Evolutionary conservation across 2,113 vertebrate species (phyloP).

Genomic region (Ailurus styani): DNA sequence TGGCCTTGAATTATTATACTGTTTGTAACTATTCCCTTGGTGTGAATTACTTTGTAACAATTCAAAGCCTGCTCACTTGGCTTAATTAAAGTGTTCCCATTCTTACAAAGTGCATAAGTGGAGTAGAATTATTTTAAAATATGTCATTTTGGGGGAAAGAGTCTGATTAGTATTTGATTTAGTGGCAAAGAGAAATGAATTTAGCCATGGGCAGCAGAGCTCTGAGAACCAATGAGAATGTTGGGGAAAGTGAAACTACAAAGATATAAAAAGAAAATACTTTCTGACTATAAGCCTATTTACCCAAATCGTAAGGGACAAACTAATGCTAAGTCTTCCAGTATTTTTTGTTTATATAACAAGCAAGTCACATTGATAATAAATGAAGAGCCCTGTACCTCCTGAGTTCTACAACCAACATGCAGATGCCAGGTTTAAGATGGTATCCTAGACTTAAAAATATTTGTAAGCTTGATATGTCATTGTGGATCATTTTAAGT

Average conservation of each 20-base stretch:
- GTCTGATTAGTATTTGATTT: constrained; percentile 67
- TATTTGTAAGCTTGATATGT: not conserved
- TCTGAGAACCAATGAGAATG: not conserved
- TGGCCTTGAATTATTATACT: constrained; percentile 47
- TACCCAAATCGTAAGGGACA: not conserved
- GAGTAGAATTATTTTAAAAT: constrained; percentile 55
- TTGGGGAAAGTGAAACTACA: not conserved
- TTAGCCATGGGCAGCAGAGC: not conserved
- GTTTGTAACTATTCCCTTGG: constrained; percentile 39
- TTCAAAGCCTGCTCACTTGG: not conserved
- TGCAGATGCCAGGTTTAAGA: not conserved
- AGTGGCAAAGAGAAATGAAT: not conserved
- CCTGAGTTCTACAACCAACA: not conserved
- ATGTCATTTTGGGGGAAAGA: constrained; percentile 35
- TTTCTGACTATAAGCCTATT: not conserved
- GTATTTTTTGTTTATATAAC: not conserved
- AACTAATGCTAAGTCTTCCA: not conserved
- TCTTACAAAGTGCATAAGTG: constrained; percentile 35
- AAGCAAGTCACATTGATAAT: not conserved
- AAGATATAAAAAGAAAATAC: not conserved
- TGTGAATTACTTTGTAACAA: constrained; percentile 41
- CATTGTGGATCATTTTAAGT: not conserved
- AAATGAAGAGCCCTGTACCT: not conserved
- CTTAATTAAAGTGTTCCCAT: constrained; percentile 53
- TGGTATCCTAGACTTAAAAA: not conserved